Conservation (phyloP, 2,113 vertebrate genomes). For the Ochotona curzoniae region DNA sequence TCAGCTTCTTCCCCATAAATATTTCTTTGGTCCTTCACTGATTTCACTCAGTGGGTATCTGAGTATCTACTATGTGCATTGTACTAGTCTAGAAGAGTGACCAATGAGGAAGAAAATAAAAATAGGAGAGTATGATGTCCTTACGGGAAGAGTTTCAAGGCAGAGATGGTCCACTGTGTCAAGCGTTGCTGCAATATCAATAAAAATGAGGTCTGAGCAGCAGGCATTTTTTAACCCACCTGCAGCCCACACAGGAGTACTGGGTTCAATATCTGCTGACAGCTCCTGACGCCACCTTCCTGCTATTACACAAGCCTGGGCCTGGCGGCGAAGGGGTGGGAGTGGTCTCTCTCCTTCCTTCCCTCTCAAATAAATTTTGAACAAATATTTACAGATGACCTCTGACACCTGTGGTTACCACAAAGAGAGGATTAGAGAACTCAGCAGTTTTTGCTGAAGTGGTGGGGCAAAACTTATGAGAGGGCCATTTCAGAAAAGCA, state of each 20-base stretch:
- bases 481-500: constrained; percentile 52
- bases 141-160: constrained; percentile 38
- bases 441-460: constrained; percentile 30
- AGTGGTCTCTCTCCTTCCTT: no score
- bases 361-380: no score
- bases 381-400: neutral
- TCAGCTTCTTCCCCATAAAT: neutral
- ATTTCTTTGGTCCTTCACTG: neutral
- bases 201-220: neutral
- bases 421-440: constrained; percentile 4
- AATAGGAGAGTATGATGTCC: neutral
- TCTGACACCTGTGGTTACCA: neutral
- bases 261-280: no score
- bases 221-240: no score
- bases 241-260: no score
- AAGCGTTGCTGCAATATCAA: constrained; percentile 11
- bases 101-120: constrained; percentile 11
- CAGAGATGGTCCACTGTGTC: neutral
- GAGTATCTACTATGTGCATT: neutral
- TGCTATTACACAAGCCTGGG: no score
- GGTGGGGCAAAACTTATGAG: constrained; percentile 17
- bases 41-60: constrained; percentile 6
- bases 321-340: no score
- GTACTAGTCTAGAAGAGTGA: constrained; percentile 42
- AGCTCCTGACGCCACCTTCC: no score